Evolutionary conservation across 2,888 invertebrate species (phyloP), one percentile per base, ranked within the genome.

Genomic region (Ophioninae sp.): DNA sequence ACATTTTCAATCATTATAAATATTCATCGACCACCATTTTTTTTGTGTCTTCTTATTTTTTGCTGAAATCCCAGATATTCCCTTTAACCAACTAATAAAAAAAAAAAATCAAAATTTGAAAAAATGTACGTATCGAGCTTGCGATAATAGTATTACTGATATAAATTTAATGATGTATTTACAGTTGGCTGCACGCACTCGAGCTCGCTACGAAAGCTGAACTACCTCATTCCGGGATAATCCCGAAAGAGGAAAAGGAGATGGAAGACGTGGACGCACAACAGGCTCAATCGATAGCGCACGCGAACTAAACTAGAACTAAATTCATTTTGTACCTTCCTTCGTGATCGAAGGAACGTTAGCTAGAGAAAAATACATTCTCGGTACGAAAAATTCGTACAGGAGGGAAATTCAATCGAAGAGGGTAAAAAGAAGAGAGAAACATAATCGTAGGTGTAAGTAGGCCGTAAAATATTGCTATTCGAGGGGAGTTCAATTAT

Each of bases 161-260:
- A 13, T 23, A 17, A 41, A 61, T 20, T 17, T 74, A 6, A 44
- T 70, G 6, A 30, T 50, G 7, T 17, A 72, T 72, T 88, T 86
- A 10, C 88, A 94, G 94, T 87, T 94, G 94, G 94, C 90, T 94
- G 65, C 88, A 92, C 85, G 92, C 91, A 62, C 89, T 94, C 80
- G 92, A 93, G 87, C 90, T 93, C 87, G 93, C 94, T 44, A 93
- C 93, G n/a, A 93, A 92, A 87, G 94, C 94, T 67, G 94, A 94
- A 90, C 88, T 93, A 88, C 93, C 93, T 88, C 91, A 89, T 79
- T 84, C 88, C n/a, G 81, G 75, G 23, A 39, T n/a, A 10, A 85
- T 84, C 85, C 83, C 74, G 57, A 79, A 79, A 88, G 88, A 85
- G 64, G 82, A 85, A 50, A 17, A 69, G 69, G 69, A 56, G 72